Conservation (phyloP, 2,888 invertebrate genomes). For the Lathronympha strigana region DNA sequence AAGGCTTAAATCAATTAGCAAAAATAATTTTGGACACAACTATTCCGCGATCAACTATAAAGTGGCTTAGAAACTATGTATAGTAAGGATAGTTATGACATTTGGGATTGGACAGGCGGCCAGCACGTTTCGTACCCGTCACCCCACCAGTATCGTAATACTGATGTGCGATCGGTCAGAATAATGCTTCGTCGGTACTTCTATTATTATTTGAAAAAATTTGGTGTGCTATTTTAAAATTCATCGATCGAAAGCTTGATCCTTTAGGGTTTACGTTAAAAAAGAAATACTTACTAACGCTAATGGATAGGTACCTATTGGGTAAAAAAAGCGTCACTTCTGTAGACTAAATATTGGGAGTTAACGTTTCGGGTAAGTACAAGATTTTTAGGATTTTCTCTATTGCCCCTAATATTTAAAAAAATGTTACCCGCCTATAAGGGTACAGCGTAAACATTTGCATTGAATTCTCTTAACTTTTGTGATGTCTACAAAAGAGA, state of each 20-base stretch:
- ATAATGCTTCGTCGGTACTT: conserved; percentile 59
- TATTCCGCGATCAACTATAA: conserved; percentile 38
- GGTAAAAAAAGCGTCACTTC: too few species aligned
- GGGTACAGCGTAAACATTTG: too few species aligned
- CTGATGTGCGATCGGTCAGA: conserved; percentile 69
- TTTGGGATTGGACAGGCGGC: neutral
- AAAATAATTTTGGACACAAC: conserved; percentile 40
- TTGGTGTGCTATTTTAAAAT: neutral
- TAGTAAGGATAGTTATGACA: neutral
- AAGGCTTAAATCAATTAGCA: conserved; percentile 42
- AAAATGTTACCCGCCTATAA: too few species aligned
- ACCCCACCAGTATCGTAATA: conserved; percentile 56
- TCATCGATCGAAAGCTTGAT: neutral
- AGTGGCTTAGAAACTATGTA: conserved; percentile 2
- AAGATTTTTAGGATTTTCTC: too few species aligned
- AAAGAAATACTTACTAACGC: too few species aligned
- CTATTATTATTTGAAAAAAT: conserved; percentile 3
- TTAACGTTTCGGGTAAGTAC: too few species aligned
- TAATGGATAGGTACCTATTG: too few species aligned
- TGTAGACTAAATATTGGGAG: too few species aligned
- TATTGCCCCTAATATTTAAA: too few species aligned
- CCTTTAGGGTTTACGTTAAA: neutral
- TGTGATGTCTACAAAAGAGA: too few species aligned
- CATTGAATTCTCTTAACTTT: too few species aligned
- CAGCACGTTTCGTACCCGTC: conserved; percentile 17